Percentiles rank a stretch among this genome's conserved stretches.
phyloP scores from a whole-genome alignment of 1,140 invertebrate genomes.

The Grapholita molesta region DNA sequence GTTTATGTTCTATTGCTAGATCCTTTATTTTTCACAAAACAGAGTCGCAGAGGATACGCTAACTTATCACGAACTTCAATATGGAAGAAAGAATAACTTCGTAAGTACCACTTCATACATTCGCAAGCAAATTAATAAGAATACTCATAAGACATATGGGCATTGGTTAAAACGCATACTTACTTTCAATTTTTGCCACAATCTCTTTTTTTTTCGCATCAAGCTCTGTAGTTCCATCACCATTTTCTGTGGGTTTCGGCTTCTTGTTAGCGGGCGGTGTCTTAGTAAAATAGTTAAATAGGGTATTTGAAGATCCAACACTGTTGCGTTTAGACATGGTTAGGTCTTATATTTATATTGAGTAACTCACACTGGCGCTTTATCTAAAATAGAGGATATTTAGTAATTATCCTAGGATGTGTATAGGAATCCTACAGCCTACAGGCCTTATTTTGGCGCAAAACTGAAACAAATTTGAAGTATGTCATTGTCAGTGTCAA shows the following conservation, averaged over 20 bases:
- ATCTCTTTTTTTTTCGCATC: constrained; percentile 37
- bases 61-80: background rate
- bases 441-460: constrained; percentile 18
- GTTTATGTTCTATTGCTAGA: background rate
- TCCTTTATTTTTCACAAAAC: background rate
- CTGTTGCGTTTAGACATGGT: constrained; percentile 72
- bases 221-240: constrained; percentile 29
- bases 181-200: constrained; percentile 51
- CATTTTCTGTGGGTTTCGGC: constrained; percentile 40
- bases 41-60: background rate
- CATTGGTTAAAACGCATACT: constrained; percentile 6
- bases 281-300: constrained; percentile 80
- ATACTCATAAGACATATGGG: constrained; percentile 19
- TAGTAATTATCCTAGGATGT: background rate
- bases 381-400: background rate
- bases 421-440: too few species aligned
- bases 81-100: background rate
- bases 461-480: background rate
- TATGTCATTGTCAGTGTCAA: background rate
- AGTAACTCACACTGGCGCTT: background rate
- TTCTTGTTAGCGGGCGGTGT: constrained; percentile 75
- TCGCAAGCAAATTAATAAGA: background rate
- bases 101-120: background rate
- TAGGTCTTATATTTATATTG: background rate
- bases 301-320: constrained; percentile 66